Percentiles rank a stretch among this genome's conserved stretches.
phyloP scores from a whole-genome alignment of 2,113 vertebrate genomes.

The Alethe diademata region DNA sequence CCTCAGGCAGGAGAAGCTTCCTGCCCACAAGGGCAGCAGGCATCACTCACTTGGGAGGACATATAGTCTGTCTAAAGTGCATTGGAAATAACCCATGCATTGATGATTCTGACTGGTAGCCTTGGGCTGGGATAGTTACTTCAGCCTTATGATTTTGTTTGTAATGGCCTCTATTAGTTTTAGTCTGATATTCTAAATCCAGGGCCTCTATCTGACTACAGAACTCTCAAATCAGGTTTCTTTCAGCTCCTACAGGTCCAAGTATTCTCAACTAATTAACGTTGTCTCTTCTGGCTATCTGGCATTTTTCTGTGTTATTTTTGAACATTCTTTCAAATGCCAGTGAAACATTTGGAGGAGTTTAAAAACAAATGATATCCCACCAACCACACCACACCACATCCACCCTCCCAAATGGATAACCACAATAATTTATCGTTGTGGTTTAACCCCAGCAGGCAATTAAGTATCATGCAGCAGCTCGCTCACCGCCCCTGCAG shows the following conservation, averaged over 20 bases:
- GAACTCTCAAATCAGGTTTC: background rate
- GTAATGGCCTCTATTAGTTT: background rate
- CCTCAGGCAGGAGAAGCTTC: background rate
- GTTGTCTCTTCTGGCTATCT: background rate
- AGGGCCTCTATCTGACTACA: background rate
- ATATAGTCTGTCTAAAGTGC: background rate
- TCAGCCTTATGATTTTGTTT: background rate
- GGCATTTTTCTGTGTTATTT: background rate
- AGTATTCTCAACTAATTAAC: background rate
- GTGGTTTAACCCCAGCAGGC: background rate
- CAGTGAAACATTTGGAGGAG: background rate
- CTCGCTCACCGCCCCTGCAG: fast-evolving
- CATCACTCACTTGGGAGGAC: background rate
- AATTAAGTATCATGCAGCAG: background rate
- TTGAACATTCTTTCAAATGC: background rate
- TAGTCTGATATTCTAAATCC: background rate
- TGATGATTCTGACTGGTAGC: background rate
- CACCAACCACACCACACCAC: background rate
- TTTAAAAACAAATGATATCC: background rate
- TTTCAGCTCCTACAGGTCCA: background rate
- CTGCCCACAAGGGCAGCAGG: background rate
- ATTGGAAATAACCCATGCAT: background rate
- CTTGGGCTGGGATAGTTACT: background rate
- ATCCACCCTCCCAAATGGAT: background rate
- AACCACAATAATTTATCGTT: background rate